A percentile compares a stretch with the other conserved stretches of the same genome.
These are phyloP conservation scores for Psylliodes chrysocephalus DNA, from an alignment of 2,888 invertebrate genomes.

Conservation along the genomic window DNA sequence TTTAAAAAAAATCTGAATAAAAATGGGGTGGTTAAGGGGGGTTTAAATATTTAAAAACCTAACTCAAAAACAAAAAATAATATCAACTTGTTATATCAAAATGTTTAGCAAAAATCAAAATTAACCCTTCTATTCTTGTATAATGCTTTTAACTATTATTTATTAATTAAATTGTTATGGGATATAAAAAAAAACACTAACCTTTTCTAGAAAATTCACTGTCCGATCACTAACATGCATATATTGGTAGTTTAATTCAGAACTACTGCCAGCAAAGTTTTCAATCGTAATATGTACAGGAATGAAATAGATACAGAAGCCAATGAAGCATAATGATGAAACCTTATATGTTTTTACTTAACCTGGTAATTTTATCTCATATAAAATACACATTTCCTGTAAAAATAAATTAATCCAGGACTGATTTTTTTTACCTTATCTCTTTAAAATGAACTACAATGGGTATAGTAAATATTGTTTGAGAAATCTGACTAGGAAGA, in stretches of 20 bases:
- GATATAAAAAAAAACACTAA: slow-evolving; percentile 1
- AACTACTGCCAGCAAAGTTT: background rate
- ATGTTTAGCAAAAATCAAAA: too few species aligned
- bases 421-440: background rate
- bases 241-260: slow-evolving; percentile 1
- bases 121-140: too few species aligned
- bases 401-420: background rate
- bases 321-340: slow-evolving; percentile 54
- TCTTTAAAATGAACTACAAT: too few species aligned
- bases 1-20: too few species aligned
- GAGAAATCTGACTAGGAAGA: too few species aligned
- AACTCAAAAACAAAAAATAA: too few species aligned
- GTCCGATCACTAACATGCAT: background rate
- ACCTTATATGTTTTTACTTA: slow-evolving; percentile 48
- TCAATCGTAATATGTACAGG: background rate
- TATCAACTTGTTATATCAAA: too few species aligned
- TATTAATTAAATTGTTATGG: too few species aligned
- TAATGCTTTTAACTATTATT: too few species aligned
- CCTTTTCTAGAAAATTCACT: background rate
- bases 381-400: slow-evolving; percentile 4
- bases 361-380: slow-evolving; percentile 35
- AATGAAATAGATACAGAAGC: slow-evolving; percentile 54
- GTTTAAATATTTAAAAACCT: too few species aligned
- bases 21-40: too few species aligned
- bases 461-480: too few species aligned